Evolutionary conservation across 1,140 invertebrate species (phyloP).

Genomic region (Dufourea novaeangliae): DNA sequence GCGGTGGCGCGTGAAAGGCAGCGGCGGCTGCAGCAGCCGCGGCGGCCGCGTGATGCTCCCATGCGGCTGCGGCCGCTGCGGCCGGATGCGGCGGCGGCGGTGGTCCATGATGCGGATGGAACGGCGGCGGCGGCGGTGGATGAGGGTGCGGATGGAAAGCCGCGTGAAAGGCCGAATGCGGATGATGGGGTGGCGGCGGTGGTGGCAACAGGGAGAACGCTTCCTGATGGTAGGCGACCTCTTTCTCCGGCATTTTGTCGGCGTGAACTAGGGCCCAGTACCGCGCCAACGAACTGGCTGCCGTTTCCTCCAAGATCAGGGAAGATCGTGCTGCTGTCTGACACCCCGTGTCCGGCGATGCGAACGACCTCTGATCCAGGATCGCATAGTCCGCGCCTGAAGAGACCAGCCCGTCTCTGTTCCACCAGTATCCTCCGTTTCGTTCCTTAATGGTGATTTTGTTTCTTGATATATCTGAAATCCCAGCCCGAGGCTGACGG

Average conservation of each 20-base stretch:
- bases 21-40: conserved; percentile 72
- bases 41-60: conserved; percentile 79
- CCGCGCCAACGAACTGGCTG: conserved; percentile 36
- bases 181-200: conserved; percentile 77
- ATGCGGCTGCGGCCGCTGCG: conserved; percentile 74
- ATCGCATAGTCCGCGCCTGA: conserved; percentile 55
- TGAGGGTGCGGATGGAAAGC: conserved; percentile 78
- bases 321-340: conserved; percentile 31
- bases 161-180: conserved; percentile 79
- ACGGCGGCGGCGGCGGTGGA: conserved; percentile 75
- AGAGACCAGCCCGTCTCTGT: background rate
- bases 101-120: conserved; percentile 70
- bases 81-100: conserved; percentile 74
- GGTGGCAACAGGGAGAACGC: conserved; percentile 78
- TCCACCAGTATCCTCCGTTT: background rate
- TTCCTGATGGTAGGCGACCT: conserved; percentile 80
- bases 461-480: background rate
- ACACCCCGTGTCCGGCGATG: conserved; percentile 52
- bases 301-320: conserved; percentile 60
- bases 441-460: background rate
- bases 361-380: conserved; percentile 31
- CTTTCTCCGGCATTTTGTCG: conserved; percentile 79
- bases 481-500: background rate
- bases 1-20: conserved; percentile 76
- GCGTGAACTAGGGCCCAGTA: conserved; percentile 42